These are phyloP conservation scores for Campopleginae sp. DNA, from an alignment of 2,888 invertebrate species.

Conservation along the genomic window DNA sequence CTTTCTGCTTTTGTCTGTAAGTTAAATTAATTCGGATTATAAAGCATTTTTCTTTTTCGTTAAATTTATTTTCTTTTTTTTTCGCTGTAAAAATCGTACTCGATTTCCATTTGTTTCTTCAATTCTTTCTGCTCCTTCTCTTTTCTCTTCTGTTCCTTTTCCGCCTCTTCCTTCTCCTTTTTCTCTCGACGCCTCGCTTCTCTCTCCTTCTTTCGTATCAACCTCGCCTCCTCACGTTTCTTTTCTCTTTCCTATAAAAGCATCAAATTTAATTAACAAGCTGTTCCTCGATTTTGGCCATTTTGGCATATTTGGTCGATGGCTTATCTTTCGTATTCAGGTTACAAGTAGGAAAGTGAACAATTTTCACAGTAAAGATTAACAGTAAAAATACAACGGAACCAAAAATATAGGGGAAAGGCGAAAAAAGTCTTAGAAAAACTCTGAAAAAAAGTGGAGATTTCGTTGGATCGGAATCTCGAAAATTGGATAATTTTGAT, in stretches of 20 bases:
- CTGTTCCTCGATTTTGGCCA: constrained; percentile 69
- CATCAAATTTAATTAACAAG: constrained; percentile 77
- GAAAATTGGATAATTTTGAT: too few relatives aligned
- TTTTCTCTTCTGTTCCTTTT: constrained; percentile 84
- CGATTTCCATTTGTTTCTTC: constrained; percentile 81
- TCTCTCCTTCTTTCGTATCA: constrained; percentile 73
- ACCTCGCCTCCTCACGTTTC: constrained; percentile 84
- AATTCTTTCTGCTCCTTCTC: constrained; percentile 83
- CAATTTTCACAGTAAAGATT: too few relatives aligned
- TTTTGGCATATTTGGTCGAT: not conserved
- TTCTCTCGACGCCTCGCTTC: constrained; percentile 77
- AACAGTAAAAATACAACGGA: too few relatives aligned
- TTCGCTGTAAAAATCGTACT: constrained; percentile 77
- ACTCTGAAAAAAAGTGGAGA: too few relatives aligned
- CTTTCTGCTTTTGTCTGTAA: constrained; percentile 80
- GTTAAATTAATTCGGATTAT: not conserved
- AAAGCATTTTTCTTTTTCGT: not conserved
- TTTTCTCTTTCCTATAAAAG: constrained; percentile 85
- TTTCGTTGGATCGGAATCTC: too few relatives aligned
- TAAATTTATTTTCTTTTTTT: not conserved
- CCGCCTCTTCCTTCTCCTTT: constrained; percentile 82
- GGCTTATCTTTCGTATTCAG: too few relatives aligned
- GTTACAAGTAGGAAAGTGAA: too few relatives aligned
- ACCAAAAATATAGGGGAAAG: too few relatives aligned
- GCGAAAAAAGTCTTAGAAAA: too few relatives aligned